Conservation (phyloP, 2,888 invertebrate species). For the Meiosimyza decipiens region DNA sequence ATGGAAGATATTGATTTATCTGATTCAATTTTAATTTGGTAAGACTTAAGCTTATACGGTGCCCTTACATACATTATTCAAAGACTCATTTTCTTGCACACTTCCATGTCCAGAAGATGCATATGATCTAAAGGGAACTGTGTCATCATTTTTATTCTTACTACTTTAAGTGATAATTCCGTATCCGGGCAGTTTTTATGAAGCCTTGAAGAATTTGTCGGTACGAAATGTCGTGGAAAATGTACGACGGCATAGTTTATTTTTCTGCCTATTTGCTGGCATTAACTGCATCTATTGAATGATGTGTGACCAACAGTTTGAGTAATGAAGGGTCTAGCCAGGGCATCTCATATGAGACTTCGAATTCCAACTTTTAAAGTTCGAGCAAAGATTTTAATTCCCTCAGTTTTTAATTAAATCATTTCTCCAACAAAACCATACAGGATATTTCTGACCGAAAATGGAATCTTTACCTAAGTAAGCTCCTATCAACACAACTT, state of each 20-base stretch:
- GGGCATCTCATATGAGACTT: slow-evolving; percentile 1
- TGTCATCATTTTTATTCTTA: no score
- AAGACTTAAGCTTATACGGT: no score
- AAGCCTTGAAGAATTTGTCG: no score
- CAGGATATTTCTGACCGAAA: not conserved
- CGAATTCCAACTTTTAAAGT: not conserved
- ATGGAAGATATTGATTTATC: no score
- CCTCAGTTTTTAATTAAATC: not conserved
- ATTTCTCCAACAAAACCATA: not conserved
- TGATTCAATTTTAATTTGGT: no score
- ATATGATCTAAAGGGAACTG: no score
- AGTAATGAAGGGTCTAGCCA: slow-evolving; percentile 7
- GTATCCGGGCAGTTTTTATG: no score
- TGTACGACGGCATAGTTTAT: not conserved
- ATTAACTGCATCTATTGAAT: slow-evolving; percentile 5
- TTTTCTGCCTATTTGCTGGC: not conserved
- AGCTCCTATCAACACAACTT: slow-evolving; percentile 10
- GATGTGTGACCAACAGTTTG: slow-evolving; percentile 8
- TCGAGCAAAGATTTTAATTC: not conserved
- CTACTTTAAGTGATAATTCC: no score
- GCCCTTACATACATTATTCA: no score
- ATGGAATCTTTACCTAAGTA: not conserved
- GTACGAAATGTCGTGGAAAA: no score
- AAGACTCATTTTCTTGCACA: no score
- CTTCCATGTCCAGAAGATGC: no score